These are phyloP conservation scores for Plemyria rubiginata DNA, from an alignment of 2,888 invertebrate genomes.

Conservation along the genomic window DNA sequence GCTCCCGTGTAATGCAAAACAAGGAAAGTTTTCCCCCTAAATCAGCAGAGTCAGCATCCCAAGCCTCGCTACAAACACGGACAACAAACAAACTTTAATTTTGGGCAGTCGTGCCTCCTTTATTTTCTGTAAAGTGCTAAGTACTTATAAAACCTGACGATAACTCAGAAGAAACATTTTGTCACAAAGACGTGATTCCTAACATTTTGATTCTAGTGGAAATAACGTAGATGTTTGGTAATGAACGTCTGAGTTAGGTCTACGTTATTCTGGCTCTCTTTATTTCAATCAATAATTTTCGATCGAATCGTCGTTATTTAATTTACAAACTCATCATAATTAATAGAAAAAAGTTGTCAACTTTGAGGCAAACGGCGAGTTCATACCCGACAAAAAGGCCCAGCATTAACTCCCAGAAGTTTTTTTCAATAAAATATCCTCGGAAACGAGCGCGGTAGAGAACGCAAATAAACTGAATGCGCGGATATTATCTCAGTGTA, in stretches of 20 bases:
- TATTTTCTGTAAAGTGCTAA: conserved; percentile 50
- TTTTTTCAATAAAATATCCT: conserved; percentile 57
- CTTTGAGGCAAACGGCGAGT: background rate
- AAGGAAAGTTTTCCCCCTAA: conserved; percentile 77
- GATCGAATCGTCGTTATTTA: background rate
- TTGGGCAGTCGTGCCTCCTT: conserved; percentile 55
- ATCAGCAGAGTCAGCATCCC: conserved; percentile 68
- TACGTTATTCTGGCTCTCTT: background rate
- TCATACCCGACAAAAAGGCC: background rate
- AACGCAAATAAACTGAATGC: conserved; percentile 64
- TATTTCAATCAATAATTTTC: no score
- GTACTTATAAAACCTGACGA: conserved; percentile 42
- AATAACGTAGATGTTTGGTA: background rate
- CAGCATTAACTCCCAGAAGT: conserved; percentile 40
- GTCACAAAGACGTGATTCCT: conserved; percentile 23
- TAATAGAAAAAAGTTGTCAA: background rate
- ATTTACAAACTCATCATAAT: background rate
- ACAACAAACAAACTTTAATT: conserved; percentile 76
- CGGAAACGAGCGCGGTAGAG: conserved; percentile 50
- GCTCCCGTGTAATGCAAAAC: conserved; percentile 78
- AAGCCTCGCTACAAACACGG: conserved; percentile 62
- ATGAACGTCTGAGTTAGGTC: background rate
- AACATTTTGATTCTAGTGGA: background rate
- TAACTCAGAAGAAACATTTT: conserved; percentile 43
- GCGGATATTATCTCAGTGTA: conserved; percentile 67